phyloP scores from a whole-genome alignment of 2,888 invertebrate genomes.

The Sicus ferrugineus region DNA sequence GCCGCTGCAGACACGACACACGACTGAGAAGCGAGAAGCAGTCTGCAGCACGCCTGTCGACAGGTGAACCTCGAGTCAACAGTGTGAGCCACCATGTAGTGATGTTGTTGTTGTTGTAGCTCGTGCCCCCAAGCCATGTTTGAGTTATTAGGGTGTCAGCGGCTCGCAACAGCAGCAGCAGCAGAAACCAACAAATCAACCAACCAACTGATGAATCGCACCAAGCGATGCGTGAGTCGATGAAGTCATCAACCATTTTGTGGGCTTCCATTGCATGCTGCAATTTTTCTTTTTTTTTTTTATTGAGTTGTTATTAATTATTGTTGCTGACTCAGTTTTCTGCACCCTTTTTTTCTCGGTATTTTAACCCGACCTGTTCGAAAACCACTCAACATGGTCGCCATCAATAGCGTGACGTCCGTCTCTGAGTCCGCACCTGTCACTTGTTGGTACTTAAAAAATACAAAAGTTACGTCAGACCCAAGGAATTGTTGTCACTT shows the following conservation, averaged over 20 bases:
- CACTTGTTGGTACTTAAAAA: background rate
- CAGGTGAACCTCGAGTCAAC: conserved; percentile 52
- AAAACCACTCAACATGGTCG: background rate
- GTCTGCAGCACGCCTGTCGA: conserved; percentile 46
- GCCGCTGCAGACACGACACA: conserved; percentile 10
- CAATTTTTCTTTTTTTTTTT: background rate
- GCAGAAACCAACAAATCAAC: background rate
- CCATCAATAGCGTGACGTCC: too few species aligned
- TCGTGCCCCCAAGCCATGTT: conserved; percentile 20
- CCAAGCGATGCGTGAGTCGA: too few species aligned
- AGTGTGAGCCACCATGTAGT: conserved; percentile 38
- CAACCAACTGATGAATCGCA: background rate
- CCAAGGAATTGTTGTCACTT: too few species aligned
- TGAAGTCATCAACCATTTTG: too few species aligned
- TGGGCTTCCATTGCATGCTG: background rate
- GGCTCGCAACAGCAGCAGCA: background rate
- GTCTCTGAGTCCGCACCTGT: background rate
- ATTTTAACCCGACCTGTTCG: background rate
- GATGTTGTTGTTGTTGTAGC: conserved; percentile 28
- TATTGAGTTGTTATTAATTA: background rate
- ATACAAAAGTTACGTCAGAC: too few species aligned
- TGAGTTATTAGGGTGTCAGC: conserved; percentile 28
- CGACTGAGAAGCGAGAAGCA: background rate
- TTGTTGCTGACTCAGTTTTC: background rate
- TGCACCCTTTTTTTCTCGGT: background rate